Evolutionary conservation across 2,888 invertebrate genomes (phyloP), one percentile per base, ranked within the genome.

Genomic region (Mellilla xanthometata): DNA sequence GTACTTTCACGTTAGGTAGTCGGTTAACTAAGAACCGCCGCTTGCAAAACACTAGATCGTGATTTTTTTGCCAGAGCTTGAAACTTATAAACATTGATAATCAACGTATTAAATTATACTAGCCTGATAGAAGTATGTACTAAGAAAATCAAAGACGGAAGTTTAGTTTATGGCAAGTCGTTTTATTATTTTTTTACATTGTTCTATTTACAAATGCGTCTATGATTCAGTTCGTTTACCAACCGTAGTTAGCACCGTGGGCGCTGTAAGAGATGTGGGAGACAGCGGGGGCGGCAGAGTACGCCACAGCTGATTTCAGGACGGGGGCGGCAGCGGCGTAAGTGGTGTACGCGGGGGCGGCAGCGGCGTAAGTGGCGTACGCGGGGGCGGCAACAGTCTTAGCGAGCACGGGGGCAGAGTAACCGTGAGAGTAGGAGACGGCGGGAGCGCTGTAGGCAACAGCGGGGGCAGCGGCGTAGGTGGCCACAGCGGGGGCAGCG

Each of bases 241-340:
- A 93, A 60, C 87, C 92, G 72, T 93, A 93, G 68, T 91, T 90
- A 55, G 92, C 91, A 57, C 93, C 93, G 55, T 92, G 90, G 51
- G 91, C 93, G 64, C 90, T 89, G 88, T 93, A 93, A 54, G 91
- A 81, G 65, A 92, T 86, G 74, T 93, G 92, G 48, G 93, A 91
- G 12, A 93, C 92, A 55, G 90, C 91, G 56, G 92, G 91, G 32
- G 92, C 92, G 50, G 93, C 92, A 32, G 90, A 89, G 83, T 92
- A 91, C 45, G 87, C 72, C 31, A 92, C 74, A 49, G 86, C 82
- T 39, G 87, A 75, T 54, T 81, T 79, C 50, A 81, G 67, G 52
- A 77, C 82, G 54, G 83, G 80, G 29, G 79, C 72, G 35, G 75
- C 71, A 10, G 75, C 70, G 44, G 78, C 72, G 65, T 78, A 77